Percentiles rank a stretch among this genome's conserved stretches.
phyloP scores from a whole-genome alignment of 2,888 invertebrate species.

The Macaria notata region DNA sequence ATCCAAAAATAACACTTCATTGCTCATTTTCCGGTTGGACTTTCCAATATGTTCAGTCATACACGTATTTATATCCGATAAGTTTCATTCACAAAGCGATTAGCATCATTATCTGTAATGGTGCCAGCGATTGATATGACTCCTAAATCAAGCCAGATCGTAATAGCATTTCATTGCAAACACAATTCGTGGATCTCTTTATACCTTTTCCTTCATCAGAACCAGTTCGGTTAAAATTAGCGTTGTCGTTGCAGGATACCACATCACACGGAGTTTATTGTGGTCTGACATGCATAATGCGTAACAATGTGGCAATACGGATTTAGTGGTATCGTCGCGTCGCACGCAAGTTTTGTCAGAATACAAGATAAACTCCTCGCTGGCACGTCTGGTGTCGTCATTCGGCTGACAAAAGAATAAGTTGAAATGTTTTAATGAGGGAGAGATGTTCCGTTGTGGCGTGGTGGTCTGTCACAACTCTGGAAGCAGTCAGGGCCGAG shows the following conservation, averaged over 20 bases:
- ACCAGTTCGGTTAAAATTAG: too few relatives aligned
- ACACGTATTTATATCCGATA: constrained; percentile 5
- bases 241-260: not conserved
- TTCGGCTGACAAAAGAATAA: constrained; percentile 20
- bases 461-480: constrained; percentile 62
- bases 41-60: constrained; percentile 3
- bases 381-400: constrained; percentile 19
- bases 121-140: too few relatives aligned
- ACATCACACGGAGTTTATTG: too few relatives aligned
- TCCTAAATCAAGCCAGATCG: too few relatives aligned
- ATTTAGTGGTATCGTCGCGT: constrained; percentile 2
- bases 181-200: too few relatives aligned
- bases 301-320: constrained; percentile 9
- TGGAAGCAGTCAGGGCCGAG: constrained; percentile 46
- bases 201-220: too few relatives aligned
- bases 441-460: constrained; percentile 19
- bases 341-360: constrained; percentile 11
- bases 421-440: constrained; percentile 15
- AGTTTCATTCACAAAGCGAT: constrained; percentile 15
- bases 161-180: too few relatives aligned
- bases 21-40: constrained; percentile 1
- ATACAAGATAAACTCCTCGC: constrained; percentile 13
- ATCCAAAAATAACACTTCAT: constrained; percentile 3
- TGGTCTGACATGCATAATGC: not conserved
- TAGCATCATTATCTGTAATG: constrained; percentile 1